Percentiles rank a stretch among this genome's conserved stretches.
phyloP scores from a whole-genome alignment of 2,113 vertebrate species.

The Dinomys branickii region DNA sequence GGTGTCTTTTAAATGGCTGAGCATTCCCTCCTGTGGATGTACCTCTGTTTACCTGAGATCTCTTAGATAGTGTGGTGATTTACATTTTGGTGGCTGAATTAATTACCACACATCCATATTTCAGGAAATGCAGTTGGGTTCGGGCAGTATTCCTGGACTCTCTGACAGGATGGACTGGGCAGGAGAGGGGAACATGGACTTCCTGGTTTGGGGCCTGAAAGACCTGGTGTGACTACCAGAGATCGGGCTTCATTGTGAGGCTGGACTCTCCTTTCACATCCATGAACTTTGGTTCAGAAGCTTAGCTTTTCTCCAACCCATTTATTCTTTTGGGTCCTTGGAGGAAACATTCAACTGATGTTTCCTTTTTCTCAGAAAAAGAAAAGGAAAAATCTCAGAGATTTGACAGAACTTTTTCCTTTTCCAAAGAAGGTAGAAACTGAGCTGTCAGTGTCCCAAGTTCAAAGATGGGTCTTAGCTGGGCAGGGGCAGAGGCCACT shows the following conservation, averaged over 20 bases:
- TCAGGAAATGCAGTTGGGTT: neutral
- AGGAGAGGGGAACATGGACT: neutral
- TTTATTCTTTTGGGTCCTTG: neutral
- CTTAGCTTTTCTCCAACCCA: neutral
- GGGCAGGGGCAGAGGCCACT: neutral
- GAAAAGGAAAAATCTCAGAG: neutral
- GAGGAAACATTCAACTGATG: neutral
- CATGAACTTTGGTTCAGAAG: neutral
- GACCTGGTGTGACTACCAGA: neutral
- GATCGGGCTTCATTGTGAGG: neutral
- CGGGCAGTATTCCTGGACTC: neutral
- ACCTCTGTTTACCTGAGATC: neutral
- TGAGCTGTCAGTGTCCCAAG: neutral
- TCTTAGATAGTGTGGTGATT: neutral
- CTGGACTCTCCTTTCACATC: neutral
- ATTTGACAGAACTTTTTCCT: neutral
- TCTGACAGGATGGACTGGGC: neutral
- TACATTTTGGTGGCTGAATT: neutral
- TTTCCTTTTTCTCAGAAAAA: constrained; percentile 28
- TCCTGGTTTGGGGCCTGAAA: neutral
- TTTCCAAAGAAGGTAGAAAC: neutral
- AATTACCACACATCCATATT: neutral
- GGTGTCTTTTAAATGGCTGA: neutral
- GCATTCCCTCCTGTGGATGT: too few species aligned
- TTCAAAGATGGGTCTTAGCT: neutral